phyloP scores from a whole-genome alignment of 2,797 vertebrate genomes.

The Tenualosa thibaudeaui region DNA sequence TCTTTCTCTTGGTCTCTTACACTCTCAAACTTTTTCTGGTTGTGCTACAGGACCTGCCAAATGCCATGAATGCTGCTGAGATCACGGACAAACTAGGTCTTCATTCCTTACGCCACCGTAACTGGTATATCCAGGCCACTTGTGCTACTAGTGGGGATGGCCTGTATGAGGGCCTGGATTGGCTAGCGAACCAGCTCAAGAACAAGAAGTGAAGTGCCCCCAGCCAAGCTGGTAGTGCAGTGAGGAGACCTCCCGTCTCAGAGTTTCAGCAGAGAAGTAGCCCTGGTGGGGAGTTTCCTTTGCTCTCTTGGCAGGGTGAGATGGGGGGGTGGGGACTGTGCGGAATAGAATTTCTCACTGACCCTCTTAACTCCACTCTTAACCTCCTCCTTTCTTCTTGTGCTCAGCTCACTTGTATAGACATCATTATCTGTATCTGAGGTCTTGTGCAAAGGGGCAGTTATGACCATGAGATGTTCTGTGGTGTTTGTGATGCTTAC shows the following conservation, averaged over 20 bases:
- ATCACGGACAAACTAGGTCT: constrained; percentile 97
- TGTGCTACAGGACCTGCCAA: constrained; percentile 88
- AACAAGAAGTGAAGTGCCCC: constrained; percentile 88
- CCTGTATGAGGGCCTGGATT: constrained; percentile 94
- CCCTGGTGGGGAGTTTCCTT: constrained; percentile 59
- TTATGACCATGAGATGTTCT: neutral
- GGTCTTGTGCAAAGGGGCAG: neutral
- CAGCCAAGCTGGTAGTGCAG: constrained; percentile 39
- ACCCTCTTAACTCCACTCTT: constrained; percentile 29
- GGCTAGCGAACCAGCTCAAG: constrained; percentile 98
- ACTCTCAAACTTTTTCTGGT: neutral
- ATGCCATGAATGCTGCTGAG: constrained; percentile 96
- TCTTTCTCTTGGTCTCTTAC: neutral
- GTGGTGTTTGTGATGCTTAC: neutral
- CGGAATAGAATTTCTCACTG: constrained; percentile 51
- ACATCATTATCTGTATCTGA: neutral
- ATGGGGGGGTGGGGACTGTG: constrained; percentile 48
- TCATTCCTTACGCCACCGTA: constrained; percentile 92
- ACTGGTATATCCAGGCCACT: constrained; percentile 98
- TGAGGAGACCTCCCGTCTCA: constrained; percentile 61
- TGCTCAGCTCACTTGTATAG: neutral
- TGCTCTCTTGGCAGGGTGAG: constrained; percentile 69
- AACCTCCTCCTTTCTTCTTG: neutral
- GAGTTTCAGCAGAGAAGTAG: constrained; percentile 51
- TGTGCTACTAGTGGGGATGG: constrained; percentile 95